Evolutionary conservation across 2,888 invertebrate genomes (phyloP), one percentile per base, ranked within the genome.

Genomic region (Scaptomyza flava): DNA sequence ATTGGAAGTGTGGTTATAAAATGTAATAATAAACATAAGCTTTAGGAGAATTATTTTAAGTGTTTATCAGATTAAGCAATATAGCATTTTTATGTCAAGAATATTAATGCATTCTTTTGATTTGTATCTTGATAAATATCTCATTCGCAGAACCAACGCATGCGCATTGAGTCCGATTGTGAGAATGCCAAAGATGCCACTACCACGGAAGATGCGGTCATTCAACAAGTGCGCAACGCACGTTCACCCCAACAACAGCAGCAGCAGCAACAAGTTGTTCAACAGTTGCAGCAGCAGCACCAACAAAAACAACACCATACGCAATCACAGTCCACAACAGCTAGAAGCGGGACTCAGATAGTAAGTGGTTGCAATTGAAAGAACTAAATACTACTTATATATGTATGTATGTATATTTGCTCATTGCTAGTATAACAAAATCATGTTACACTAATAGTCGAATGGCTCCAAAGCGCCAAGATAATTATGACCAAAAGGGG

Each of bases 81-180:
- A 23, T 23, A 23, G 3, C 3, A 23, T 23, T 23, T 23, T 23
- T 23, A 23, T 23, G 23, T 23, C 23, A 23, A 23, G 23, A 4
- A 4, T 4, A 4, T 36, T 14, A 36, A 36, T n/a, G 36, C n/a
- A 38, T 38, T 38, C 8, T 36, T 2, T 14, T 14, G 34, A 20
- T 12, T 34, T 42, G 31, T 41, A 41, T 9, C 6, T n/a, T 4
- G 23, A 33, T 3, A 14, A 14, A 17, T 20, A 45, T 78, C 30
- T 54, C 27, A 20, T 66, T 50, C 52, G 69, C 84, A 92, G 91
- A 91, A 90, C 78, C 91, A 92, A 78, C 89, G 90, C 67, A 89
- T 91, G 73, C 91, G 91, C 84, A 81, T 87, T 27, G 90, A 91
- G 65, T 88, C 91, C 34, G 91, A 91, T 48, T 71, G 86, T 67